Base-by-base conservation (phyloP, 2,797 vertebrate species). In the Enteromius mattozi region DNA sequence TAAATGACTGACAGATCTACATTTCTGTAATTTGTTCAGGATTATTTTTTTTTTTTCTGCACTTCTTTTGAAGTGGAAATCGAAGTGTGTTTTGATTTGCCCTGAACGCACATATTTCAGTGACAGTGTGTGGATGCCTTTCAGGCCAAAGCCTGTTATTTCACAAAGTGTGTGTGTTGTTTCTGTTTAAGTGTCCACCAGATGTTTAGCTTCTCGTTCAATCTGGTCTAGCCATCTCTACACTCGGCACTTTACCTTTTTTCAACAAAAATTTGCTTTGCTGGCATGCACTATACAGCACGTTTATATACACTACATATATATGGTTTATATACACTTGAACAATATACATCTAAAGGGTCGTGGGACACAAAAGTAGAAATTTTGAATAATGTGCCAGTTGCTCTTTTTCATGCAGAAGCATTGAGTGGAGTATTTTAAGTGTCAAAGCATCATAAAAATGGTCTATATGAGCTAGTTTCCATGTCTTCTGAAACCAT, bases 161-260 rank as follows among this genome's bases (percentile, higher is more conserved):
- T 92, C 85, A 82, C 80, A 42, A 84, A 63, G 65, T 77, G 71
- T 86, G 75, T 80, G n/a, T 77, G 14, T 76, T 81, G 37, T 81
- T 88, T 70, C 16, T 59, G 83, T 89, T 88, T 21, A 86, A 81
- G 83, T 47, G 89, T 93, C 93, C 77, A 90, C 92, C 92, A 95
- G 92, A 92, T 94, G 88, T 91, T 92, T 91, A 88, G 88, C 90
- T 91, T 86, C 80, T 75, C 66, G 84, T 85, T 88, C 88, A 93
- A 95, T 96, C 95, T 96, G 94, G 95, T 96, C 95, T 96, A 94
- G 95, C 94, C 95, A 96, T 96, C 96, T 94, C 83, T 89, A 92
- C 85, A 88, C 84, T 40, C 24, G 66, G 42, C 61, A 30, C 56
- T 86, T 71, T 51, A 74, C 61, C 24, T 45, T 76, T 66, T 45